These are phyloP conservation scores for Leptonema lineaticorne DNA, from an alignment of 1,140 invertebrate genomes.

Conservation along the genomic window DNA sequence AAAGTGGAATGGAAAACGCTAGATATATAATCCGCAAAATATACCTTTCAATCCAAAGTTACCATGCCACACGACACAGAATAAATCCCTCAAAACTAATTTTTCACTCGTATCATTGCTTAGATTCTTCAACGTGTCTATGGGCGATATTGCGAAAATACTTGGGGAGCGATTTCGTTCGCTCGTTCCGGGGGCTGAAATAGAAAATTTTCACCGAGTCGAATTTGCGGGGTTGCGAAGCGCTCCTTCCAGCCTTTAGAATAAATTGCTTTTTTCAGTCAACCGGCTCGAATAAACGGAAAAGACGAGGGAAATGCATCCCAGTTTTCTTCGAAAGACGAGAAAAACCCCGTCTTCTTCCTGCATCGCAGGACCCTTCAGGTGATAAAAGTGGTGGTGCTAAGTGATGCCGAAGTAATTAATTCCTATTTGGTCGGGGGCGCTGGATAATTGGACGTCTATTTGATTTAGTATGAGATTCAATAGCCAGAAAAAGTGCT, in stretches of 20 bases:
- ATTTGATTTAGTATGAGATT: constrained; percentile 38
- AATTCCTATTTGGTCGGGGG: constrained; percentile 33
- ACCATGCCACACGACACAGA: background rate
- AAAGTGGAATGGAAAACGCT: background rate
- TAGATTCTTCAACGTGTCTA: background rate
- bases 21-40: background rate
- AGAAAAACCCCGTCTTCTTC: background rate
- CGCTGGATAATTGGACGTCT: constrained; percentile 39
- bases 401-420: constrained; percentile 40
- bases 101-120: constrained; percentile 5
- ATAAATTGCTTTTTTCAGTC: constrained; percentile 38
- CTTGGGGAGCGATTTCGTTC: background rate
- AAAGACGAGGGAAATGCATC: constrained; percentile 9
- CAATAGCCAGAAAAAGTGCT: constrained; percentile 12
- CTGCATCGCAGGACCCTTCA: constrained; percentile 28
- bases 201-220: constrained; percentile 13
- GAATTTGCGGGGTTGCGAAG: constrained; percentile 3
- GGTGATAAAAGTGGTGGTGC: constrained; percentile 38
- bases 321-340: background rate
- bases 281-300: constrained; percentile 30
- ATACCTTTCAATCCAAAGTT: background rate
- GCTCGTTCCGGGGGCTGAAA: background rate
- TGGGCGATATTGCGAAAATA: background rate
- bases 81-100: constrained; percentile 21
- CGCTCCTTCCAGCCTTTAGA: background rate